These are phyloP conservation scores for Sebastes vulpes DNA, from an alignment of 2,797 vertebrate species.

Conservation along the genomic window DNA sequence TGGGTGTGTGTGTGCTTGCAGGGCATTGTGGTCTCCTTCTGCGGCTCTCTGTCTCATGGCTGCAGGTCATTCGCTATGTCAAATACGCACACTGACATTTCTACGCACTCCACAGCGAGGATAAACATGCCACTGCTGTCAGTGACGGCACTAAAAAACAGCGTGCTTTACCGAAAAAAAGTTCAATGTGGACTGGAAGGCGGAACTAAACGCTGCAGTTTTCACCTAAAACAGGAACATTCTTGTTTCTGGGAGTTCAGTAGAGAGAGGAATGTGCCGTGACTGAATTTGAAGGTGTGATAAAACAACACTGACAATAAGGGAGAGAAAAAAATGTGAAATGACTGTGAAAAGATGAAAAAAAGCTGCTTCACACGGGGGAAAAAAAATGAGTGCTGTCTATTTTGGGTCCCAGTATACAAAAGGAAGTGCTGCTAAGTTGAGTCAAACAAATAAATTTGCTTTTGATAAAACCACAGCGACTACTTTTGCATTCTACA, in stretches of 20 bases:
- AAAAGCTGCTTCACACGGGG: conserved; percentile 77
- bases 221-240: conserved; percentile 77
- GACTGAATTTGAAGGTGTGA: conserved; percentile 77
- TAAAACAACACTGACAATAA: conserved; percentile 68
- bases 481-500: conserved; percentile 88
- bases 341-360: conserved; percentile 68
- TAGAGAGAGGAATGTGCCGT: conserved; percentile 53
- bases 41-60: conserved; percentile 54
- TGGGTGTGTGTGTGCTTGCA: conserved; percentile 24
- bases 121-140: conserved; percentile 33
- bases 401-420: conserved; percentile 85
- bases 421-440: conserved; percentile 87
- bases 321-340: conserved; percentile 35
- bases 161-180: conserved; percentile 41
- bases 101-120: conserved; percentile 27
- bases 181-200: conserved; percentile 60
- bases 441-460: conserved; percentile 89
- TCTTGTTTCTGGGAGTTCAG: conserved; percentile 70
- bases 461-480: conserved; percentile 90
- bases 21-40: conserved; percentile 39
- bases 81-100: conserved; percentile 37
- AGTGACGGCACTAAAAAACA: conserved; percentile 27
- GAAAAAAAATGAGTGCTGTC: conserved; percentile 72
- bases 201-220: conserved; percentile 68
- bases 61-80: conserved; percentile 64